These are phyloP conservation scores for Phymatocera aterrima DNA, from an alignment of 2,888 invertebrate species.

Conservation along the genomic window DNA sequence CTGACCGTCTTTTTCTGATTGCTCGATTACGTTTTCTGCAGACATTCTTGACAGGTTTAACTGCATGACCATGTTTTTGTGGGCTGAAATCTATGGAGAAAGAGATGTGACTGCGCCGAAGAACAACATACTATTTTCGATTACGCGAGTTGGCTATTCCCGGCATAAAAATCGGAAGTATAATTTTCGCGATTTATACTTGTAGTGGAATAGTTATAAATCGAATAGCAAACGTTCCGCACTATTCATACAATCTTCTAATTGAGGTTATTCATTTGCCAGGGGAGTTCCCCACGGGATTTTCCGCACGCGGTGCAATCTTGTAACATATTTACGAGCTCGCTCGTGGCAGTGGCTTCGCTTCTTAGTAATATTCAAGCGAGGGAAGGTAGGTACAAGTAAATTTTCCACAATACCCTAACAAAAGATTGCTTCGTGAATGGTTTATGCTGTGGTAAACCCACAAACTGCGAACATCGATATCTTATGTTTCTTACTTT, in stretches of 20 bases:
- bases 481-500: background rate
- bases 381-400: slow-evolving; percentile 4
- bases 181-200: background rate
- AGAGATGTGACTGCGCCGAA: too few species aligned
- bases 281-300: slow-evolving; percentile 23
- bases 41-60: too few species aligned
- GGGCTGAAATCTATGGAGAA: too few species aligned
- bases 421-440: slow-evolving; percentile 44
- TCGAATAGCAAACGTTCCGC: slow-evolving; percentile 12
- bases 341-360: background rate
- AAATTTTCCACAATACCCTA: slow-evolving; percentile 39
- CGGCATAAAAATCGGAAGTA: too few species aligned
- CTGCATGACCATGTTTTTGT: too few species aligned
- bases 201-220: background rate
- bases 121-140: too few species aligned
- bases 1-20: too few species aligned
- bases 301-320: slow-evolving; percentile 42
- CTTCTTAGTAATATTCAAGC: slow-evolving; percentile 37
- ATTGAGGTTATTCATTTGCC: slow-evolving; percentile 36
- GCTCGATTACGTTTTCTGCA: too few species aligned
- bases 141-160: too few species aligned
- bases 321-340: slow-evolving; percentile 44
- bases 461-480: background rate
- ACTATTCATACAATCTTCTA: slow-evolving; percentile 12
- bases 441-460: slow-evolving; percentile 33